Evolutionary conservation across 2,113 vertebrate genomes (phyloP), one percentile per base, ranked within the genome.

Genomic region (Amphilophus citrinellus): DNA sequence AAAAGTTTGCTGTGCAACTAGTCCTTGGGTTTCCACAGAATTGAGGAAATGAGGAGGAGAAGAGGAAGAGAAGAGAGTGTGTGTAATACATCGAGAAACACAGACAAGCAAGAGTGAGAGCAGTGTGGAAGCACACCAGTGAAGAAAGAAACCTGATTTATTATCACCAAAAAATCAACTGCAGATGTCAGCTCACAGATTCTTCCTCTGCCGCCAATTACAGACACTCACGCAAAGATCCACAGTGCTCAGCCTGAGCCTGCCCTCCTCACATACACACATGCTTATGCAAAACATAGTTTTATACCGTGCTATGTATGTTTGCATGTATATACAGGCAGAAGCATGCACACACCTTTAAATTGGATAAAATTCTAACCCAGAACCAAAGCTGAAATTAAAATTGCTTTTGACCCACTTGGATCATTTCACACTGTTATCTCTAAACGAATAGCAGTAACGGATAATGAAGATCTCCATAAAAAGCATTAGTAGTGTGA

Each of bases 131-230:
- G 91, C 91, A 90, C 90, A 95, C 92, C 93, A 95, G 91, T 87
- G 44, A 88, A 94, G 95, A 95, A 91, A 95, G 92, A 95, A 95
- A 95, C 89, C 96, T 97, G 96, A 97, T 97, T 97, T 97, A 97
- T 97, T 97, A 95, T 96, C 96, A 94, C 95, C 88, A 89, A 96
- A 95, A 76, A 97, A 97, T 96, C 95, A 96, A 92, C 95, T 95
- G 95, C 97, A 97, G 97, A 97, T 97, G 97, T 97, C 86, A 93
- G 95, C 95, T 83, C 80, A 84, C 94, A 93, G 96, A 94, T 63
- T 93, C 77, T 77, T 80, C 89, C 95, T 96, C 97, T 97, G 96
- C 94, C 93, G 94, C 95, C 96, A 97, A 97, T 97, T 97, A 97
- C 87, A 95, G 91, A 94, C 94, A 92, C 96, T 96, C 96, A 97